A percentile compares a stretch with the other conserved stretches of the same genome.
Evolutionary conservation across 2,797 vertebrate genomes (phyloP).

Genomic region (Arctocebus calabarensis): DNA sequence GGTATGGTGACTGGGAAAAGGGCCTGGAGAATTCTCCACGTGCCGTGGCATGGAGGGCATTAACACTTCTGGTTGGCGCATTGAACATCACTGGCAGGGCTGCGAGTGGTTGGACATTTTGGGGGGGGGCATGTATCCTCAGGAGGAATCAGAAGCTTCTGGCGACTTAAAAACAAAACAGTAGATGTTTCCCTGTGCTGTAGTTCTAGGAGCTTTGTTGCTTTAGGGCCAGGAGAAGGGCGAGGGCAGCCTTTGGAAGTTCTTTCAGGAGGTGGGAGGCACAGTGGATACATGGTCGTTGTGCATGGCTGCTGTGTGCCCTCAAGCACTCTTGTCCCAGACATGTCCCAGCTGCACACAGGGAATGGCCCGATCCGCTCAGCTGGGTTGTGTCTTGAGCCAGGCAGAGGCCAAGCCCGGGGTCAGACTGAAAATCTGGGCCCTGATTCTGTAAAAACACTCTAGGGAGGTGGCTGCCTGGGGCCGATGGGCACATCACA

Average conservation of each 20-base stretch:
- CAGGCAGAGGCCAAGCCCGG: background rate
- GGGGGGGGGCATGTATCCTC: background rate
- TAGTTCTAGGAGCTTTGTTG: background rate
- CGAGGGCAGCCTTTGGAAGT: background rate
- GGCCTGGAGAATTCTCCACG: background rate
- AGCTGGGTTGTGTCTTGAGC: background rate
- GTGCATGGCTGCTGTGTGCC: background rate
- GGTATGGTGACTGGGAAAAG: background rate
- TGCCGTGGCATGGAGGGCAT: accelerated
- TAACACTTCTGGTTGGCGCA: background rate
- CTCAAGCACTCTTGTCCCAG: background rate
- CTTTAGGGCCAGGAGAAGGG: background rate
- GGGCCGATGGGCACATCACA: background rate
- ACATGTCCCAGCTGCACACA: background rate
- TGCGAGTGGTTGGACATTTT: background rate
- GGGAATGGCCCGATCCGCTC: background rate
- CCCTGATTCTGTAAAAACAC: background rate
- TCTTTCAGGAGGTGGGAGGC: background rate
- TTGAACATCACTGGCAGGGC: no score
- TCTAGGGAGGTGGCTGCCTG: background rate
- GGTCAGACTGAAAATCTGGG: background rate
- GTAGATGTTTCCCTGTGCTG: background rate
- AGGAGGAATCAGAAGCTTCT: background rate
- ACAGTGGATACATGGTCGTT: accelerated
- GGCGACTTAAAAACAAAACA: background rate